phyloP scores from a whole-genome alignment of 2,888 invertebrate genomes.

The Thelaira solivaga region DNA sequence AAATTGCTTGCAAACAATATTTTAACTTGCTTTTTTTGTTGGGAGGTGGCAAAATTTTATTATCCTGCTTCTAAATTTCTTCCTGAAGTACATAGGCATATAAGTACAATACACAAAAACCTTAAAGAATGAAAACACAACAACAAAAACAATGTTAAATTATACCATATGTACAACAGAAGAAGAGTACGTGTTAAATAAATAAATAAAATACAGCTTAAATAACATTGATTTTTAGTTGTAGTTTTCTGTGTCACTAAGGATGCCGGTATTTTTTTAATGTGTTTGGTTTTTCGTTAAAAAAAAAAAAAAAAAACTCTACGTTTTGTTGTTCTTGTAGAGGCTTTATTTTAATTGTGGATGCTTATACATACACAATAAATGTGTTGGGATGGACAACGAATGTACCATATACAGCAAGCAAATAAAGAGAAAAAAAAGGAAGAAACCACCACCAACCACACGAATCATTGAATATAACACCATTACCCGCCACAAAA shows the following conservation, averaged over 20 bases:
- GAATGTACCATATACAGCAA: neutral
- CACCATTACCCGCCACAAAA: slow-evolving; percentile 23
- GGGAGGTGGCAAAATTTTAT: too few relatives aligned
- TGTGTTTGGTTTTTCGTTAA: slow-evolving; percentile 27
- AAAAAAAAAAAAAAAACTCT: neutral
- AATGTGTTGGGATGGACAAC: slow-evolving; percentile 15
- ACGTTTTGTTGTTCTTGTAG: slow-evolving; percentile 5
- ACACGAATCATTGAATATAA: slow-evolving; percentile 3
- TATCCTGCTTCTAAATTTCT: too few relatives aligned
- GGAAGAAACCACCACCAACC: slow-evolving; percentile 35
- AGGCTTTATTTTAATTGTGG: slow-evolving; percentile 41
- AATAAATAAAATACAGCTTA: slow-evolving; percentile 31
- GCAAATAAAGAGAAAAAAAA: neutral
- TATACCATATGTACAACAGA: slow-evolving; percentile 21
- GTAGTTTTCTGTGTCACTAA: slow-evolving; percentile 52
- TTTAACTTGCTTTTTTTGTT: too few relatives aligned
- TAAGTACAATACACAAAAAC: too few relatives aligned
- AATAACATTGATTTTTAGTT: slow-evolving; percentile 34
- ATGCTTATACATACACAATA: slow-evolving; percentile 22
- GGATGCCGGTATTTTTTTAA: slow-evolving; percentile 43
- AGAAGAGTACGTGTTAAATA: neutral
- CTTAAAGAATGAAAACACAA: neutral
- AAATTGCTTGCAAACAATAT: too few relatives aligned
- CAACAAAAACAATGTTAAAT: neutral
- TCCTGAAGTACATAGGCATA: too few relatives aligned